Evolutionary conservation across 2,113 vertebrate genomes (phyloP), one percentile per base, ranked within the genome.

Genomic region (Galemys pyrenaicus): DNA sequence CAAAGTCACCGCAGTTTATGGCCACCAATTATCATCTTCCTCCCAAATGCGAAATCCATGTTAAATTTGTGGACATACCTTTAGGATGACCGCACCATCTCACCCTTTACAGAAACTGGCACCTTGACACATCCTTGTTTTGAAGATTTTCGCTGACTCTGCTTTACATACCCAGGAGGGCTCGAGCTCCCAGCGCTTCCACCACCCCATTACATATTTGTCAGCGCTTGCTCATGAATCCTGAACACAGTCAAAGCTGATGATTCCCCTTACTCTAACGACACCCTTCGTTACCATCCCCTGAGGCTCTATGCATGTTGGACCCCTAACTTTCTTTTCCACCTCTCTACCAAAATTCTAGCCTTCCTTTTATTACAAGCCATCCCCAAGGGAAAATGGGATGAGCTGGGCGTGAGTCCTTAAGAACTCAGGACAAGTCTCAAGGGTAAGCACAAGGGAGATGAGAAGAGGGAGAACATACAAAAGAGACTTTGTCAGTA

Each of bases 21-120:
- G 44, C n/a, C 58, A 74, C 26, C 56, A 86, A 86, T 71, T 54
- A 46, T 54, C 28, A 30, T 86, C 49, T 73, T 60, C 20, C 32
- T 92, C 60, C 35, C 60, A 86, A 35, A 15, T 56, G 32, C 22
- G 79, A 51, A 80, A 68, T 74, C 46, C 20, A 37, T 68, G 71
- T 94, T 44, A 84, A 78, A 83, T 86, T 86, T 64, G 39, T 81
- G 44, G n/a, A 49, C 10, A 22, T 75, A 81, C n/a, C 64, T 86
- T 89, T 70, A 77, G 77, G 86, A 91, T 41, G 74, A 85, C 44
- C 12, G 37, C 2, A 35, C 19, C 28, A 80, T 24, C 35, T 78
- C 65, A 35, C 9, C 30, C 64, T 77, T 73, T 24, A 26, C n/a
- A 82, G 74, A 77, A 71, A 81, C 20, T 71, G 41, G 28, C 11